Conservation (phyloP, 2,888 invertebrate species). For the Amphipyra tragopoginis region DNA sequence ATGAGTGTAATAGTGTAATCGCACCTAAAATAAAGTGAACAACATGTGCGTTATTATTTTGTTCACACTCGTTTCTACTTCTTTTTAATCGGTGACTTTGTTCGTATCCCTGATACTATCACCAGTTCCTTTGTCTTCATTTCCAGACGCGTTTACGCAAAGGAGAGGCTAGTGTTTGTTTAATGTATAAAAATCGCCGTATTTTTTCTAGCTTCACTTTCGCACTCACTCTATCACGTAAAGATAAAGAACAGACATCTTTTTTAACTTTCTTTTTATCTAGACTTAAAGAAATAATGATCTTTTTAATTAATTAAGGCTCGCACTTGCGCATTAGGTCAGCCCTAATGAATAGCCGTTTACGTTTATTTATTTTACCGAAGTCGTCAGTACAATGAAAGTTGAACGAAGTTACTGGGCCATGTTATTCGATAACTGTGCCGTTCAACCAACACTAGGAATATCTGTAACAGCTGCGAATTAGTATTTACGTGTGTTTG, state of each 20-base stretch:
- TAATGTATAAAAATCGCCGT: conserved; percentile 30
- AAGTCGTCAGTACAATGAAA: conserved; percentile 59
- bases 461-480: conserved; percentile 48
- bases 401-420: conserved; percentile 60
- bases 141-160: no score
- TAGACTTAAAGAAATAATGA: conserved; percentile 35
- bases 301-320: conserved; percentile 47
- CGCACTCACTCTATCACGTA: conserved; percentile 22
- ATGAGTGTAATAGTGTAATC: conserved; percentile 15
- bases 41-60: background rate
- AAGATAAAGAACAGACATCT: conserved; percentile 43
- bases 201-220: conserved; percentile 41
- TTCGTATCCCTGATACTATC: no score
- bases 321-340: conserved; percentile 45
- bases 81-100: no score
- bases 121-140: no score
- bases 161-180: no score
- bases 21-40: background rate
- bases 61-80: no score
- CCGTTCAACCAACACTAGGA: conserved; percentile 31
- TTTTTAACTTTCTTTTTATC: conserved; percentile 26
- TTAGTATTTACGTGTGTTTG: conserved; percentile 22
- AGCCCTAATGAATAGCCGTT: conserved; percentile 61
- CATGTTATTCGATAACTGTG: conserved; percentile 68
- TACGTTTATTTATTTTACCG: conserved; percentile 63